Conservation (phyloP, 2,888 invertebrate genomes). For the Cepaea hortensis region DNA sequence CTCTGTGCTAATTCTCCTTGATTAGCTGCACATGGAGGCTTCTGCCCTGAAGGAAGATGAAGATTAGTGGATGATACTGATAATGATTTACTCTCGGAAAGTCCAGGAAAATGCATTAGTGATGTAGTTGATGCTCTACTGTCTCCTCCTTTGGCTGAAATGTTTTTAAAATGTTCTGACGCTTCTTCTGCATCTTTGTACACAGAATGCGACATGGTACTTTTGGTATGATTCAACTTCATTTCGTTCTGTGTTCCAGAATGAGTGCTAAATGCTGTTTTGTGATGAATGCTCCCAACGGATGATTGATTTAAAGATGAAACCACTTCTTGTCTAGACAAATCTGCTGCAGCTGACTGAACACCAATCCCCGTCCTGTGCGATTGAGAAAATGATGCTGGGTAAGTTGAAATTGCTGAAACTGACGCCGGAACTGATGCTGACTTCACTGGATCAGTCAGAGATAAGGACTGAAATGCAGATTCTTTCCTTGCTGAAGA, state of each 20-base stretch:
- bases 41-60: neutral
- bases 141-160: neutral
- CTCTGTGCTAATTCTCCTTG: neutral
- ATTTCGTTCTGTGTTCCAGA: neutral
- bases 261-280: neutral
- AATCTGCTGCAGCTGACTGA: no score
- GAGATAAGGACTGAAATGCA: no score
- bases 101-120: neutral
- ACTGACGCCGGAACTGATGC: neutral
- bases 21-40: neutral
- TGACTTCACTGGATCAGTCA: neutral
- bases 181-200: neutral
- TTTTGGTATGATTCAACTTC: neutral
- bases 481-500: neutral
- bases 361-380: neutral
- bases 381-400: no score
- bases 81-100: neutral
- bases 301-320: neutral
- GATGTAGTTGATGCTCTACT: neutral
- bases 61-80: neutral
- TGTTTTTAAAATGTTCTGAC: conserved; percentile 6
- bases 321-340: neutral
- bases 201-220: neutral
- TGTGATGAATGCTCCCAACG: neutral
- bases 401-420: no score